These are phyloP conservation scores for Enteromius unitaeniatus DNA, from an alignment of 2,797 vertebrate species.

Conservation along the genomic window DNA sequence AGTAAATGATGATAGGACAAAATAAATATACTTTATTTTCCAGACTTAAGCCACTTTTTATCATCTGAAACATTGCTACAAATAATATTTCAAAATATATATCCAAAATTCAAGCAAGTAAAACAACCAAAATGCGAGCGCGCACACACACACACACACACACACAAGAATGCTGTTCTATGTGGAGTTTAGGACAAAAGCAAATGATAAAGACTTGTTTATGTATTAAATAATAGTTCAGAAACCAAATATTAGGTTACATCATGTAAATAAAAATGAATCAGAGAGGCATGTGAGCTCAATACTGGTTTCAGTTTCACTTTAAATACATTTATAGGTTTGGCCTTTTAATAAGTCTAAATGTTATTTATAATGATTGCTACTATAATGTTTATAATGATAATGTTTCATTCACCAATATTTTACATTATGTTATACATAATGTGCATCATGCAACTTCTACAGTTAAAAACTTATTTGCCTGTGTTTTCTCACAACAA, in stretches of 20 bases:
- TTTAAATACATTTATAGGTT: no score
- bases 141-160: no score
- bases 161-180: background rate
- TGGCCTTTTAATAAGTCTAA: background rate
- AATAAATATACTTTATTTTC: background rate
- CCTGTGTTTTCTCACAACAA: background rate
- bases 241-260: background rate
- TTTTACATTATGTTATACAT: background rate
- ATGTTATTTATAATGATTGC: background rate
- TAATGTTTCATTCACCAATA: background rate
- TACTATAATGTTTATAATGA: background rate
- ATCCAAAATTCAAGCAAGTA: background rate
- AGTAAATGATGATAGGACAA: constrained; percentile 29
- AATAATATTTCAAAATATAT: background rate
- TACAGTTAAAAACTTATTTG: no score
- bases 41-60: background rate
- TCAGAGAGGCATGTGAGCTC: no score
- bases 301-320: no score
- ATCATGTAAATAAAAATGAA: background rate
- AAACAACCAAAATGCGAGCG: background rate
- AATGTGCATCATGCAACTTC: background rate
- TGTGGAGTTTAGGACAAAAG: background rate
- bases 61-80: background rate
- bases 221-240: background rate
- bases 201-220: background rate